Percentiles rank a stretch among this genome's conserved stretches.
Evolutionary conservation across 2,888 invertebrate genomes (phyloP).

Genomic region (Prenolepis imparis): DNA sequence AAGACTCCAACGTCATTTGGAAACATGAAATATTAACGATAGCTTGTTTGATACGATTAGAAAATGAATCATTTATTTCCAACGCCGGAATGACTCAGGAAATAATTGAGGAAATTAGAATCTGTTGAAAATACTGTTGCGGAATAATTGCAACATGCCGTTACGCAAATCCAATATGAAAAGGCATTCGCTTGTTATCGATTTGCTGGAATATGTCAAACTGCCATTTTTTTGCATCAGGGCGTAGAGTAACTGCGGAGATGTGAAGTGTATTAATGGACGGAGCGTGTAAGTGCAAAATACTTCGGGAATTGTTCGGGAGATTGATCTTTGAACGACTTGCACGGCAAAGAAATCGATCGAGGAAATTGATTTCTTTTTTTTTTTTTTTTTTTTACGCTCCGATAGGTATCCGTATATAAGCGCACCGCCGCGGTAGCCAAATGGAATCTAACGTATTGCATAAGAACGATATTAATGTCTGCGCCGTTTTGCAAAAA

Average conservation of each 20-base stretch:
- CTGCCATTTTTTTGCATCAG: constrained; percentile 7
- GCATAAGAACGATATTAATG: constrained; percentile 38
- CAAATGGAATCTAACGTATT: constrained; percentile 50
- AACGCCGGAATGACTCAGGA: constrained; percentile 31
- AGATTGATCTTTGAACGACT: constrained; percentile 49
- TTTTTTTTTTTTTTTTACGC: constrained; percentile 46
- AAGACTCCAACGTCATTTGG: not conserved
- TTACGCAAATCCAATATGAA: constrained; percentile 36
- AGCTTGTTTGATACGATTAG: not conserved
- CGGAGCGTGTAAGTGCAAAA: constrained; percentile 54
- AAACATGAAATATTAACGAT: not conserved
- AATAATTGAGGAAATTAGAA: constrained; percentile 48
- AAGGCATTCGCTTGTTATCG: constrained; percentile 41
- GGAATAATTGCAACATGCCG: constrained; percentile 44
- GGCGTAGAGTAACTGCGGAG: not conserved
- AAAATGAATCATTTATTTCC: constrained; percentile 9
- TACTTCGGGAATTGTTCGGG: constrained; percentile 45
- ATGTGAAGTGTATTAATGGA: constrained; percentile 51
- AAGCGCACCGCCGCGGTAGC: constrained; percentile 46
- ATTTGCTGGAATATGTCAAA: constrained; percentile 52
- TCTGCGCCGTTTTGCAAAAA: constrained; percentile 44
- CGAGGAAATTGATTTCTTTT: constrained; percentile 56
- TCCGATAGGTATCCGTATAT: constrained; percentile 51
- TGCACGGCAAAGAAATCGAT: constrained; percentile 41
- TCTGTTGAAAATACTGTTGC: constrained; percentile 40